Conservation (phyloP, 1,140 invertebrate genomes). For the Helicoverpa zea region DNA sequence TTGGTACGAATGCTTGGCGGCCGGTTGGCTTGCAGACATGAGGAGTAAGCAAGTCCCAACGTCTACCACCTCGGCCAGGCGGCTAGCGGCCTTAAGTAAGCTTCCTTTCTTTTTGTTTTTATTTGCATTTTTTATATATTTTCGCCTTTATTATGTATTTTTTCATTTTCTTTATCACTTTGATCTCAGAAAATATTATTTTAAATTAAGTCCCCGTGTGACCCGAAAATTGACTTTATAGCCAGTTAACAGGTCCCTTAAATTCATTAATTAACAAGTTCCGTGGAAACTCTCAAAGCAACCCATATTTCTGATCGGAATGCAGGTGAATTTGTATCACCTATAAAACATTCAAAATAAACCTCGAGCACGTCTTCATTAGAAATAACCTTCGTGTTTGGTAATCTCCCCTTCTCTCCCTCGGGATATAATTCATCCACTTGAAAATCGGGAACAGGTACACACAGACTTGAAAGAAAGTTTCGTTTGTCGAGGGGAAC, state of each 20-base stretch:
- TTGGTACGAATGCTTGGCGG: constrained; percentile 81
- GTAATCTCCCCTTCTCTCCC: constrained; percentile 76
- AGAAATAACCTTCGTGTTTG: constrained; percentile 73
- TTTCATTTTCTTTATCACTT: constrained; percentile 43
- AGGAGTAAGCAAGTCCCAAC: constrained; percentile 86
- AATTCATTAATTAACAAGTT: neutral
- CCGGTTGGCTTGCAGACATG: constrained; percentile 84
- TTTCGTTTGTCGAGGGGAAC: constrained; percentile 81
- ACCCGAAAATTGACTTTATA: neutral
- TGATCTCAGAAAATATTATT: no score
- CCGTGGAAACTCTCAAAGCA: neutral
- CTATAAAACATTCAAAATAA: constrained; percentile 76
- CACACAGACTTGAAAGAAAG: constrained; percentile 83
- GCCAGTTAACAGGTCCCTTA: neutral
- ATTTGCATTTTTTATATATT: constrained; percentile 74
- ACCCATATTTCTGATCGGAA: neutral
- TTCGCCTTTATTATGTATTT: constrained; percentile 50
- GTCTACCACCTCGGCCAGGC: constrained; percentile 85
- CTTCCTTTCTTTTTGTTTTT: constrained; percentile 84
- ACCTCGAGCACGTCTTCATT: constrained; percentile 81
- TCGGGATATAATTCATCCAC: constrained; percentile 83
- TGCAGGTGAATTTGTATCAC: constrained; percentile 78
- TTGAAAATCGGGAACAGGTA: constrained; percentile 83
- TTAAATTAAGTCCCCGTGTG: no score
- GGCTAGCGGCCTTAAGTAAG: constrained; percentile 86